Evolutionary conservation across 2,113 vertebrate species (phyloP).

Genomic region (Nansenia antarctica): DNA sequence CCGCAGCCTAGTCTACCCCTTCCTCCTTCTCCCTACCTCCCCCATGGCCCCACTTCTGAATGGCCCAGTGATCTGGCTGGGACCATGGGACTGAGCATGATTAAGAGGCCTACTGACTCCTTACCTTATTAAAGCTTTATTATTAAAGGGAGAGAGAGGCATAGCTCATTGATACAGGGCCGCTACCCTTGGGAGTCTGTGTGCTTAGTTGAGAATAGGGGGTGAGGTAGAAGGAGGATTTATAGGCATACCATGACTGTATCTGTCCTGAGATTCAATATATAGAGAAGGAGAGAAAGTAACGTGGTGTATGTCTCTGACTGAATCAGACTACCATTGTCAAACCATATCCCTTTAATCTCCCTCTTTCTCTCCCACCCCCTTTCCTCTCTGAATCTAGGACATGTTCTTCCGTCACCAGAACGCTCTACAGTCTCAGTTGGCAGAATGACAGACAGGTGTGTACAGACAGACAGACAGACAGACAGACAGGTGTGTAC

Average conservation of each 20-base stretch:
- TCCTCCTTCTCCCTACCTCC: neutral
- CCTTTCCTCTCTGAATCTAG: constrained; percentile 65
- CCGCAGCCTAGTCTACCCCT: neutral
- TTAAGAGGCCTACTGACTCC: constrained; percentile 24
- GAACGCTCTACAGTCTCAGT: neutral
- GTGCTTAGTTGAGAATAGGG: constrained; percentile 7
- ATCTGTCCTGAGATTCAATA: neutral
- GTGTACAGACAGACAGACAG: too few species aligned
- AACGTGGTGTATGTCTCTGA: neutral
- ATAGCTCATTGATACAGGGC: constrained; percentile 34
- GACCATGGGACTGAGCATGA: constrained; percentile 29
- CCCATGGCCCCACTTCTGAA: constrained; percentile 12
- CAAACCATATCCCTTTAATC: constrained; percentile 68
- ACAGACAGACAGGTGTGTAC: too few species aligned
- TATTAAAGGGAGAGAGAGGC: constrained; percentile 41
- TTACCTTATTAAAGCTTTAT: constrained; percentile 44
- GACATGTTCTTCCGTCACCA: constrained; percentile 39
- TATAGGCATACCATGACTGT: neutral
- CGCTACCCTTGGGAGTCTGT: neutral
- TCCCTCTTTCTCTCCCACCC: constrained; percentile 28
- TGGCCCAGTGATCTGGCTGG: constrained; percentile 50
- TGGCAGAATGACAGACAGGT: too few species aligned
- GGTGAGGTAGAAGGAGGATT: neutral
- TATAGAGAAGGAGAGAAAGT: neutral
- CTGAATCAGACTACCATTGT: constrained; percentile 30